Conservation (phyloP, 92 coral and sea anemone species). For the Anthopleura xanthogrammica region DNA sequence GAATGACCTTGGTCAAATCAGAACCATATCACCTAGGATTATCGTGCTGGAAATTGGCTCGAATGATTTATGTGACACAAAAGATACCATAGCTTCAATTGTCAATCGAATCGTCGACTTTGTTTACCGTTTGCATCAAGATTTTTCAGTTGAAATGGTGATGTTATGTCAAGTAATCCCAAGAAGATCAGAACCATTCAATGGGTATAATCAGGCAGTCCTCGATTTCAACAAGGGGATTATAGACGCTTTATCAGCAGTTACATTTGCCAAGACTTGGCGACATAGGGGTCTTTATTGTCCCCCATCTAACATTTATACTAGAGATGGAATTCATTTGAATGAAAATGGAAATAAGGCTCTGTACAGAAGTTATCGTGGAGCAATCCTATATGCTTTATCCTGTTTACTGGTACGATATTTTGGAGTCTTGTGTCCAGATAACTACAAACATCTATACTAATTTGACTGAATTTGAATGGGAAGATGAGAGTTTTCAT, state of each 20-base stretch:
- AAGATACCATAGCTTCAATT: background rate
- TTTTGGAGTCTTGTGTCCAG: background rate
- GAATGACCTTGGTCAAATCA: background rate
- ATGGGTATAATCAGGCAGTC: background rate
- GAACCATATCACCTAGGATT: background rate
- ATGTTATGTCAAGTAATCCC: slow-evolving; percentile 1
- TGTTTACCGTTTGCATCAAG: background rate
- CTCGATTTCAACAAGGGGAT: background rate
- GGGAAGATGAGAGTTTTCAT: too few species aligned
- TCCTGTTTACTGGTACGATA: background rate
- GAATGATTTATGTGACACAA: background rate
- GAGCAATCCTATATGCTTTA: background rate
- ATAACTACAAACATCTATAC: too few species aligned
- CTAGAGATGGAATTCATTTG: slow-evolving; percentile 1
- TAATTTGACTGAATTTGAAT: too few species aligned
- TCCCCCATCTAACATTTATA: background rate
- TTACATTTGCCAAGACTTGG: background rate
- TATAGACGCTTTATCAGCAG: background rate
- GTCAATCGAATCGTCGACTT: background rate
- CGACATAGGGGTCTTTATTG: background rate
- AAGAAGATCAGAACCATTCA: background rate
- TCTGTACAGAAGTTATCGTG: background rate
- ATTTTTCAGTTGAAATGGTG: background rate
- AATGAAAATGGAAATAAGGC: slow-evolving; percentile 4
- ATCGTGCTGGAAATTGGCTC: slow-evolving; percentile 4